Evolutionary conservation across 1,140 invertebrate species (phyloP), one percentile per base, ranked within the genome.

Genomic region (Drosophila watanabei): DNA sequence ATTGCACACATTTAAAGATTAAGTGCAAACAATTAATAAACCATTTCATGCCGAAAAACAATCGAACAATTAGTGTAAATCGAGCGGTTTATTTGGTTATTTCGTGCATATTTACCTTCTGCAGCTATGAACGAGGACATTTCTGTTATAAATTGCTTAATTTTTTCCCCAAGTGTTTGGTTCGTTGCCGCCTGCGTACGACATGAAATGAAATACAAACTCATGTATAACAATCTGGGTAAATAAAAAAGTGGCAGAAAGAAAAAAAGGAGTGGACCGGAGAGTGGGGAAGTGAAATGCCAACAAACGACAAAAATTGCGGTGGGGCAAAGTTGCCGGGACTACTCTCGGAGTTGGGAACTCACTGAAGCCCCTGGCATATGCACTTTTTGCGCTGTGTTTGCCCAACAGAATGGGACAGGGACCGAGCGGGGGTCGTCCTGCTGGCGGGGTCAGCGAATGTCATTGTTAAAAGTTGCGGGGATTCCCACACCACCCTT

Each of bases 401-500:
- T 73, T 73, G 45, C 68, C 20, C 49, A 56, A 16, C 65, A 24
- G 61, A 10, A 56, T 13, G n/a, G 18, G 10, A 45, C n/a, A 1
- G 20, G 16, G 10, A 33, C 13, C 0, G 7, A 10, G 2, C 5
- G 35, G 41, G 28, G 10, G 28, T 14, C 10, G 6, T 18, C 11
- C 48, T 30, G 14, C n/a, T 61, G 52, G 52, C 30, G 62, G 61
- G 30, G 60, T 49, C 73, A 59, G 41, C 69, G 63, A 71, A 84
- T 80, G 77, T 73, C 77, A 84, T 84, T 84, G 82, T 85, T 84
- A 72, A 84, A 84, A 84, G 58, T 80, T 64, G 60, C 48, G 62
- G 64, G 32, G 56, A 33, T 43, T 62, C 62, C 48, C 63, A 43
- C 56, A 24, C 3, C 32, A 37, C 37, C 43, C 58, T 7, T 3